These are phyloP conservation scores for Himantopus leucocephalus DNA, from an alignment of 2,113 vertebrate genomes.

Conservation along the genomic window DNA sequence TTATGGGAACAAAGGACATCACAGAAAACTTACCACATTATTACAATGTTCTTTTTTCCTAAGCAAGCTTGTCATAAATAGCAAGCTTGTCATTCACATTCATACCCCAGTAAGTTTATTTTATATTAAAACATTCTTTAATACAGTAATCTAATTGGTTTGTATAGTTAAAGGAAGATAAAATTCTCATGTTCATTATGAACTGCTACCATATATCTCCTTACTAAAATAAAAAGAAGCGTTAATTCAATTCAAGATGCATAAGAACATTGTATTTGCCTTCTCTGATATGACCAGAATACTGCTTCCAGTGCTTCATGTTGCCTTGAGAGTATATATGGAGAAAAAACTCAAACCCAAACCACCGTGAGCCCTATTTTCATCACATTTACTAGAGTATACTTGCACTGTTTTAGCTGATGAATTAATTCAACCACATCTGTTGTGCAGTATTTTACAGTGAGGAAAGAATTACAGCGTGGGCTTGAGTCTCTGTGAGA, in stretches of 20 bases:
- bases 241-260: background rate
- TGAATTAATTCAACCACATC: background rate
- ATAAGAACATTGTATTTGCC: background rate
- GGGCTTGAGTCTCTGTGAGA: background rate
- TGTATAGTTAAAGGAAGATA: background rate
- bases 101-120: background rate
- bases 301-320: background rate
- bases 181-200: constrained; percentile 14
- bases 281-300: background rate
- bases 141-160: background rate
- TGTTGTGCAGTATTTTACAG: background rate
- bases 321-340: background rate
- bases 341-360: background rate
- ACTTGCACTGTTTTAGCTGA: background rate
- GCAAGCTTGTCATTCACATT: background rate
- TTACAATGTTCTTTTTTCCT: background rate
- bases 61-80: background rate
- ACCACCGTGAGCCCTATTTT: background rate
- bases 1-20: background rate
- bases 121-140: background rate
- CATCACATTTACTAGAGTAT: background rate
- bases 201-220: background rate
- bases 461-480: background rate
- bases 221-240: background rate
- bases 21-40: background rate